A percentile compares a stretch with the other conserved stretches of the same genome.
Conservation (phyloP, 2,888 invertebrate species). For the Priocnemis perturbator region DNA sequence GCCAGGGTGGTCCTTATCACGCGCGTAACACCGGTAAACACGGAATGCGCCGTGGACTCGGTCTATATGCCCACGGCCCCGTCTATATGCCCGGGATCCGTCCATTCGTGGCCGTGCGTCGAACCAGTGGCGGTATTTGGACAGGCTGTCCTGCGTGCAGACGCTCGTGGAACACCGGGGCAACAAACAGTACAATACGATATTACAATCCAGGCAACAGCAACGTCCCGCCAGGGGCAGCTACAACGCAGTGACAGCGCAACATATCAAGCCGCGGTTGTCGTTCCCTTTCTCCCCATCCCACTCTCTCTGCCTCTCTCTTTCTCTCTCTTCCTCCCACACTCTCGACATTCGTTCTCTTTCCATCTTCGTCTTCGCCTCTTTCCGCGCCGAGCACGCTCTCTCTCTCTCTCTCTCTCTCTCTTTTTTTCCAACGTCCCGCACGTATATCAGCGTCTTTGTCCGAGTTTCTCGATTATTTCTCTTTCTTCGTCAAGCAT, state of each 20-base stretch:
- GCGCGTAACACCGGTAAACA: neutral
- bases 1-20: too few relatives aligned
- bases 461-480: too few relatives aligned
- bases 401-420: too few relatives aligned
- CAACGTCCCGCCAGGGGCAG: conserved; percentile 59
- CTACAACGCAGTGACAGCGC: conserved; percentile 66
- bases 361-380: neutral
- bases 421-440: too few relatives aligned
- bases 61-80: too few relatives aligned
- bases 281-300: conserved; percentile 29
- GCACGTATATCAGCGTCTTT: too few relatives aligned
- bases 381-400: conserved; percentile 16
- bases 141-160: conserved; percentile 65
- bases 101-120: conserved; percentile 42
- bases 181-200: conserved; percentile 68
- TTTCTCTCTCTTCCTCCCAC: conserved; percentile 20
- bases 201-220: conserved; percentile 68
- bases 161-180: conserved; percentile 60
- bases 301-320: conserved; percentile 26
- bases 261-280: conserved; percentile 64
- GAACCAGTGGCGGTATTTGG: conserved; percentile 68
- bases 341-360: conserved; percentile 14
- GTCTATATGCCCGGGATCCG: neutral
- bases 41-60: neutral
- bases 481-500: conserved; percentile 19